Percentiles rank a stretch among this genome's conserved stretches.
Conservation (phyloP, 2,113 vertebrate genomes). For the Emberiza fucata region DNA sequence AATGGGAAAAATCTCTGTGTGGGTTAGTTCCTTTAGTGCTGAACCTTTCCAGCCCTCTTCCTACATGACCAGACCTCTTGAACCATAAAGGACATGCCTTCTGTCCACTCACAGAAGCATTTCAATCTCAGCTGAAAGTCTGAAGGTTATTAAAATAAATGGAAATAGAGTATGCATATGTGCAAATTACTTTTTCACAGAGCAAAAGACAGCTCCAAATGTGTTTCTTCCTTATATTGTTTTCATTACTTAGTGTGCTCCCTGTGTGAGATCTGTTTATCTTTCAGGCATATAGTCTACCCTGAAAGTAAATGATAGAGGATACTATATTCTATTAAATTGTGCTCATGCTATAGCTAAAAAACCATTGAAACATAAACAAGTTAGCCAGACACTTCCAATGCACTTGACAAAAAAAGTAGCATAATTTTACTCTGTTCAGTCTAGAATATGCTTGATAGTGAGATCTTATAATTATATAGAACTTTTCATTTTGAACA, state of each 20-base stretch:
- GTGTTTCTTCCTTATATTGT: neutral
- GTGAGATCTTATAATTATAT: neutral
- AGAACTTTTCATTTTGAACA: neutral
- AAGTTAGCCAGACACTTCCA: neutral
- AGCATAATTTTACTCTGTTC: neutral
- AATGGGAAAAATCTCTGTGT: neutral
- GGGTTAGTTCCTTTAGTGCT: neutral
- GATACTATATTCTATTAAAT: neutral
- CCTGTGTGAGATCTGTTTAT: neutral
- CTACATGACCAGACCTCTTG: neutral
- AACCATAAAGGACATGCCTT: neutral
- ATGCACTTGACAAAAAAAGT: neutral
- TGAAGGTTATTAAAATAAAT: neutral
- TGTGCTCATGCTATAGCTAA: neutral
- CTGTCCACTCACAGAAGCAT: neutral
- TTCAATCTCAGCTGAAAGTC: neutral
- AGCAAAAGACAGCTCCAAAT: neutral
- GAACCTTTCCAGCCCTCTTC: neutral
- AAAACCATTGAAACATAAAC: rapidly evolving
- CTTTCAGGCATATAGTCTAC: neutral
- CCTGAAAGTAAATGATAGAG: neutral
- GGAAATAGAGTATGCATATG: neutral
- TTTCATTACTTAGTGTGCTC: neutral
- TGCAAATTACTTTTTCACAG: neutral
- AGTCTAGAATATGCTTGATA: neutral